Conservation (phyloP, 2,797 vertebrate species). For the Acanthiza pusilla region DNA sequence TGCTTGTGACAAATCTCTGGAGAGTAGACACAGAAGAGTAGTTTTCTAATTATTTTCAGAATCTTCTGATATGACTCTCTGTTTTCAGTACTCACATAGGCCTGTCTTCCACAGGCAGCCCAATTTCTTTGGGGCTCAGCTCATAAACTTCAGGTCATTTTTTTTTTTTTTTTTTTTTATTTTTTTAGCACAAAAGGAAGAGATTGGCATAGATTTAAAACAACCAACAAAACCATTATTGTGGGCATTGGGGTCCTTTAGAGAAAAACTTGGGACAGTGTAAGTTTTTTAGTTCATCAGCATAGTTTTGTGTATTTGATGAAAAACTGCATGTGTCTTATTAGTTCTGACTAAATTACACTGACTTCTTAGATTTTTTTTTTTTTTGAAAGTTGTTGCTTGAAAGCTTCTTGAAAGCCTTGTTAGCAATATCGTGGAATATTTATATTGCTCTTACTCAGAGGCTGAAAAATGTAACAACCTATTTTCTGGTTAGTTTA, state of each 20-base stretch:
- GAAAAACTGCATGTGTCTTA: not conserved
- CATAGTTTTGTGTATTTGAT: not conserved
- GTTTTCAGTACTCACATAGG: not conserved
- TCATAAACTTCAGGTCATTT: not conserved
- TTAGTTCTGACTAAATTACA: not conserved
- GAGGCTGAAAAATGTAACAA: not conserved
- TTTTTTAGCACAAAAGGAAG: not conserved
- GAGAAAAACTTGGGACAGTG: not conserved
- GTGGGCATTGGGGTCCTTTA: not conserved
- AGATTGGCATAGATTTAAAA: not conserved
- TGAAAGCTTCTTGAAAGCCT: not conserved
- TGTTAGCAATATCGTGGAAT: not conserved
- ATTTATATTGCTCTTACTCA: not conserved
- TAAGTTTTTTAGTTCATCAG: not conserved
- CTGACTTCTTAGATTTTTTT: not conserved
- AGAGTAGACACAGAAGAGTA: not conserved
- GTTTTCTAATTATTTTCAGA: not conserved
- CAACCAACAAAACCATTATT: not conserved
- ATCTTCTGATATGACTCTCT: not conserved
- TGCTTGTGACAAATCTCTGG: not conserved
- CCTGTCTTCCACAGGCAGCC: accelerated
- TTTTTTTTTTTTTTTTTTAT: not conserved
- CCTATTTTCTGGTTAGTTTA: not conserved
- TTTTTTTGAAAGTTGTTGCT: not conserved
- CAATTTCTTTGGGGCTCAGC: not conserved